These are phyloP conservation scores for Thymelicus lineola DNA, from an alignment of 2,888 invertebrate species.

Conservation along the genomic window DNA sequence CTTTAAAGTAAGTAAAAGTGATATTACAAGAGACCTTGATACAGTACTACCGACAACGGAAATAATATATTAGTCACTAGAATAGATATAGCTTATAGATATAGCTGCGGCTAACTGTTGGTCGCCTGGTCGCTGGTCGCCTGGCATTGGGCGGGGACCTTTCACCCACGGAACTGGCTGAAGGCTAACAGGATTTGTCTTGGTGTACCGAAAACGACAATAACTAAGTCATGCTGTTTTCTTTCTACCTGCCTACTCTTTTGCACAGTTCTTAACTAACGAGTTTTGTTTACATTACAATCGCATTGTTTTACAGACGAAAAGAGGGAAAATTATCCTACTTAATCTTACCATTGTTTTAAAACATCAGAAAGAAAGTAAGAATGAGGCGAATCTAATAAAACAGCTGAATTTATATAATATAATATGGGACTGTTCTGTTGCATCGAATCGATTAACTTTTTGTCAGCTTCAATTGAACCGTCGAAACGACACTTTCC, in stretches of 20 bases:
- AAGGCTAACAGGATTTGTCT: conserved; percentile 63
- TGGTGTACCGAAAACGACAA: conserved; percentile 36
- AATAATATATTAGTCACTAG: conserved; percentile 40
- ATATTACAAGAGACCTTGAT: conserved; percentile 48
- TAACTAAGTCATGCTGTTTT: conserved; percentile 11
- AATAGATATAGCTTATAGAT: conserved; percentile 11
- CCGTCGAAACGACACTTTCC: conserved; percentile 17
- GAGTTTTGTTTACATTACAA: too few species aligned
- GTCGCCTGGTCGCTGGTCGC: conserved; percentile 41
- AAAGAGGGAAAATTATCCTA: too few species aligned
- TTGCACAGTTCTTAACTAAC: not conserved
- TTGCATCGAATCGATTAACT: conserved; percentile 18
- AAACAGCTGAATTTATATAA: not conserved
- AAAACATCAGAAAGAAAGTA: conserved; percentile 17
- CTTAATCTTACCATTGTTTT: conserved; percentile 28
- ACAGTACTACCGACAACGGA: conserved; percentile 44
- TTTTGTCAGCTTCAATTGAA: conserved; percentile 26
- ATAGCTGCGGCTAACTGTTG: conserved; percentile 43
- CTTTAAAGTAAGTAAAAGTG: conserved; percentile 46
- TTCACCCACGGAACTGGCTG: conserved; percentile 61
- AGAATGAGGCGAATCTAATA: not conserved
- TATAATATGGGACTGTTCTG: conserved; percentile 2
- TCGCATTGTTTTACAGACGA: too few species aligned
- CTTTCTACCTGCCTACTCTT: conserved; percentile 5
- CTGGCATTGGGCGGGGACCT: conserved; percentile 63